phyloP scores from a whole-genome alignment of 30 jellyfish, hydroid and myxozoan genomes.

The Nemopilema nomurai region DNA sequence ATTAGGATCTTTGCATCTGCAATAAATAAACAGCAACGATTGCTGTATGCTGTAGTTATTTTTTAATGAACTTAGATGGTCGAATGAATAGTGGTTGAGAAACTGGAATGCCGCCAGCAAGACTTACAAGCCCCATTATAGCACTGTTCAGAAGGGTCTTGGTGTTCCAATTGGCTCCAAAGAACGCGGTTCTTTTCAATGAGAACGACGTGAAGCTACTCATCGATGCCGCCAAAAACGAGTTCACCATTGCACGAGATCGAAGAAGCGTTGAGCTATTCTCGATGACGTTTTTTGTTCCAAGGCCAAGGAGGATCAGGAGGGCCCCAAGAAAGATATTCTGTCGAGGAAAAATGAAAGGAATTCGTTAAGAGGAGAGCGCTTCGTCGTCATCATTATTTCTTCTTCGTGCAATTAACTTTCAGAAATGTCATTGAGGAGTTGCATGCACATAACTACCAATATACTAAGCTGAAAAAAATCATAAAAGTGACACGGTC shows the following conservation, averaged over 20 bases:
- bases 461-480: no score
- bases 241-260: conserved; percentile 60
- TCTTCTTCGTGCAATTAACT: no score
- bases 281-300: conserved; percentile 41
- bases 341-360: conserved; percentile 47
- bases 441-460: no score
- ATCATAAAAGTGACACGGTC: no score
- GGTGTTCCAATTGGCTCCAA: conserved; percentile 76
- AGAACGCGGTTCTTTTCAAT: conserved; percentile 57
- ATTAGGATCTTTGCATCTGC: no score
- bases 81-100: no score
- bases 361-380: no score
- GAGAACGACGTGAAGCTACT: conserved; percentile 72
- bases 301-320: conserved; percentile 75
- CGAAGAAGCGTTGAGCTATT: conserved; percentile 1
- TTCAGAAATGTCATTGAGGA: no score
- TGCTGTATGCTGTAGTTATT: no score
- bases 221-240: conserved; percentile 80
- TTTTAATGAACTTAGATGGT: no score
- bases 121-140: conserved; percentile 83
- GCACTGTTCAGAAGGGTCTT: conserved; percentile 88
- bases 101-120: background rate
- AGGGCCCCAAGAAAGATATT: conserved; percentile 81
- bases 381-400: no score
- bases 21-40: no score